Percentiles rank a stretch among this genome's conserved stretches.
These are phyloP conservation scores for Condylostylus longicornis DNA, from an alignment of 1,140 invertebrate genomes.

Conservation along the genomic window DNA sequence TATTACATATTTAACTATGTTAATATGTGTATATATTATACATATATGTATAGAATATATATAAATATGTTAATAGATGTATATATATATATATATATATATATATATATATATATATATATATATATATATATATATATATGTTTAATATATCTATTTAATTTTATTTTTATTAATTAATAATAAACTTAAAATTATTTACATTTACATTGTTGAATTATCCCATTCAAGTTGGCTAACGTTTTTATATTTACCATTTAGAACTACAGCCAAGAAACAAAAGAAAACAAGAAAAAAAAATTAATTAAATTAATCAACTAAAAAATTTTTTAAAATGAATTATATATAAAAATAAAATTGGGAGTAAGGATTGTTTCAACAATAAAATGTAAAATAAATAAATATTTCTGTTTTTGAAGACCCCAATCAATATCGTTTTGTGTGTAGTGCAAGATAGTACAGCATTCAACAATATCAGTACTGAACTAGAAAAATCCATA, in stretches of 20 bases:
- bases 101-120: constrained; percentile 11
- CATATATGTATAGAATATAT: constrained; percentile 19
- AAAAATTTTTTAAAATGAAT: neutral
- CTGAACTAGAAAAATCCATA: too few species aligned
- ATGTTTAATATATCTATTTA: constrained; percentile 14
- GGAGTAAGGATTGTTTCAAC: neutral
- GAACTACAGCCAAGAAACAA: constrained; percentile 11
- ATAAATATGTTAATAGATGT: constrained; percentile 9
- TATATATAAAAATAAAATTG: neutral
- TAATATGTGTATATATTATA: too few species aligned
- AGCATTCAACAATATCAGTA: too few species aligned
- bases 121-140: constrained; percentile 21
- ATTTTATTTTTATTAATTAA: constrained; percentile 3
- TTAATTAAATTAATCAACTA: neutral
- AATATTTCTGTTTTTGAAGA: constrained; percentile 3
- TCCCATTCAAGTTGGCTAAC: constrained; percentile 55
- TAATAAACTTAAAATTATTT: constrained; percentile 16
- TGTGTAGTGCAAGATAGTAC: too few species aligned
- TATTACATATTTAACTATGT: too few species aligned
- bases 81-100: too few species aligned
- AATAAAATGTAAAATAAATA: neutral
- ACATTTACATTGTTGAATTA: constrained; percentile 48
- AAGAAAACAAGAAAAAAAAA: constrained; percentile 6
- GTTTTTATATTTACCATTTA: constrained; percentile 45
- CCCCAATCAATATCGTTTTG: neutral